phyloP scores from a whole-genome alignment of 1,140 invertebrate species.

The Vanessa tameamea region DNA sequence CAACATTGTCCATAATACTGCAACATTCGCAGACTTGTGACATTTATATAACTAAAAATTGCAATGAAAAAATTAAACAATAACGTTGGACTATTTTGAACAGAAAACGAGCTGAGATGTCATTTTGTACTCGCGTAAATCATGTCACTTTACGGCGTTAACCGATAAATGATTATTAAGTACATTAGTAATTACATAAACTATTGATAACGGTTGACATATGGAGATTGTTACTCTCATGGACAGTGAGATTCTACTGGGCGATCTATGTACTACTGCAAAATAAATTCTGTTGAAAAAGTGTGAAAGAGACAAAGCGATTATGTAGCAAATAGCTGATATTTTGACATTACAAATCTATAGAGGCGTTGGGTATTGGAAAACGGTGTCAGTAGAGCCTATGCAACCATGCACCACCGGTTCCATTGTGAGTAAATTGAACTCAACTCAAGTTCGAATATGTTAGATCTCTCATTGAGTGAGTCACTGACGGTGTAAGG shows the following conservation, averaged over 20 bases:
- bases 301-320: too few relatives aligned
- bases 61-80: conserved; percentile 1
- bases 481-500: too few relatives aligned
- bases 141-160: conserved; percentile 2
- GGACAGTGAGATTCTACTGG: neutral
- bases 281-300: too few relatives aligned
- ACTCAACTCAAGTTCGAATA: too few relatives aligned
- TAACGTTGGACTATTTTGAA: conserved; percentile 10
- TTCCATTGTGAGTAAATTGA: too few relatives aligned
- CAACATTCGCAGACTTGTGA: conserved; percentile 21
- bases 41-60: conserved; percentile 13
- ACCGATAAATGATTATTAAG: conserved; percentile 7
- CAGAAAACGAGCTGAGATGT: neutral
- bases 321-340: too few relatives aligned
- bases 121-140: conserved; percentile 20
- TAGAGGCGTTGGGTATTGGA: too few relatives aligned
- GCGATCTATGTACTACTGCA: neutral
- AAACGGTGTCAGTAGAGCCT: too few relatives aligned
- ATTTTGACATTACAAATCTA: too few relatives aligned
- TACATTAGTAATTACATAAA: conserved; percentile 10
- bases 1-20: conserved; percentile 6
- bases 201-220: conserved; percentile 8
- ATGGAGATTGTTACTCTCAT: neutral
- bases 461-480: too few relatives aligned
- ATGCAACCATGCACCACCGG: too few relatives aligned